Evolutionary conservation across 2,888 invertebrate genomes (phyloP).

Genomic region (Conus canariensis): DNA sequence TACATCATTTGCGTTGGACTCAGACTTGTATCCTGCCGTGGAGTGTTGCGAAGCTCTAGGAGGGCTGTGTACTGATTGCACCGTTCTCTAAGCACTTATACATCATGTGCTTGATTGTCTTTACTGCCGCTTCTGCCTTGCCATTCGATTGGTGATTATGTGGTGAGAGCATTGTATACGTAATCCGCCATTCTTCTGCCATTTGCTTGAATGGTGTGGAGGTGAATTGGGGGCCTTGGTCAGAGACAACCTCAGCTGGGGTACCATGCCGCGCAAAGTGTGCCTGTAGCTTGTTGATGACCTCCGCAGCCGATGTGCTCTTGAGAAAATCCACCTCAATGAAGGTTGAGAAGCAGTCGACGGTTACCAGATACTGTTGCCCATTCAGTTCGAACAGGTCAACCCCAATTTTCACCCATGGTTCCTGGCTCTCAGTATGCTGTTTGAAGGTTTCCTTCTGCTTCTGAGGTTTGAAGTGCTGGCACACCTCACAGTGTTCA

Average conservation of each 20-base stretch:
- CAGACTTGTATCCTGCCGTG: constrained; percentile 44
- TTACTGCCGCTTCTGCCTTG: constrained; percentile 49
- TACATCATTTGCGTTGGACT: constrained; percentile 51
- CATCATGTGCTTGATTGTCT: constrained; percentile 46
- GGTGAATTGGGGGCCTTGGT: constrained; percentile 48
- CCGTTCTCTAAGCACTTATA: constrained; percentile 33
- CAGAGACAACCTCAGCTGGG: constrained; percentile 11
- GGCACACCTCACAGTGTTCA: too few relatives aligned
- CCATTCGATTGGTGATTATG: constrained; percentile 50
- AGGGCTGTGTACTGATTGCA: constrained; percentile 36
- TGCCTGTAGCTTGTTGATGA: background rate
- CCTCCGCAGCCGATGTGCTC: background rate
- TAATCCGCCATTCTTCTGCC: constrained; percentile 49
- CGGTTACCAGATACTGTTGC: constrained; percentile 26
- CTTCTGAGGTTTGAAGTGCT: constrained; percentile 14
- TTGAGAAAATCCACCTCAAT: constrained; percentile 29
- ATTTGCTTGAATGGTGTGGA: constrained; percentile 41
- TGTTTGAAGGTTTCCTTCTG: constrained; percentile 30
- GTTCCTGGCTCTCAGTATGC: constrained; percentile 31
- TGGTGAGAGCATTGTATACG: constrained; percentile 47
- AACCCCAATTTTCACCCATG: constrained; percentile 38
- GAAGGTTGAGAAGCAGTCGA: constrained; percentile 27
- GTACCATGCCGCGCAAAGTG: constrained; percentile 24
- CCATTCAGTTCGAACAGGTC: constrained; percentile 43
- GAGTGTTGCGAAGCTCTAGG: constrained; percentile 47